phyloP scores from a whole-genome alignment of 2,113 vertebrate genomes.

The Plecotus auritus region DNA sequence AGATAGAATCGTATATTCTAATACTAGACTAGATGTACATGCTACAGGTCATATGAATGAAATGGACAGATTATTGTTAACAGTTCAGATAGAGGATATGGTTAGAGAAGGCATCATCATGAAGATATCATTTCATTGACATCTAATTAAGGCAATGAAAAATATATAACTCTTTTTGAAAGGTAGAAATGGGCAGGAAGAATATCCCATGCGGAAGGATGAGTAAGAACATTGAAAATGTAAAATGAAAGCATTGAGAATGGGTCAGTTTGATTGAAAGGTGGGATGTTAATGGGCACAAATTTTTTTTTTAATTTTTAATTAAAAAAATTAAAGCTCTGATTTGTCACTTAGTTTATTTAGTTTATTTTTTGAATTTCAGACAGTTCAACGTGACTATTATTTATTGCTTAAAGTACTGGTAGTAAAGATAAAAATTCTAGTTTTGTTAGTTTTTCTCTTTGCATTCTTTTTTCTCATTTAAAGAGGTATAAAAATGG shows the following conservation, averaged over 20 bases:
- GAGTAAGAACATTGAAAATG: not conserved
- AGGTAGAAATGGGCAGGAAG: not conserved
- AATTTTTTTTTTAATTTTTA: no score
- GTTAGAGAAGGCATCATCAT: not conserved
- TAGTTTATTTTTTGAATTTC: constrained; percentile 36
- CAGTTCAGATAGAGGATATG: not conserved
- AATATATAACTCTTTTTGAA: not conserved
- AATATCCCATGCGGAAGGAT: not conserved
- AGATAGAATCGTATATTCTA: not conserved
- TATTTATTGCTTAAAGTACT: not conserved
- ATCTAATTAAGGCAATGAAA: not conserved
- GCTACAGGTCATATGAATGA: not conserved
- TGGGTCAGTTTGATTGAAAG: constrained; percentile 15
- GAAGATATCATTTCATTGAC: not conserved
- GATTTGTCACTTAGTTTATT: constrained; percentile 26
- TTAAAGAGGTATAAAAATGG: constrained; percentile 15
- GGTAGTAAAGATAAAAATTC: not conserved
- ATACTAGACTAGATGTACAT: not conserved
- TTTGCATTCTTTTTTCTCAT: not conserved
- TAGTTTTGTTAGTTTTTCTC: not conserved
- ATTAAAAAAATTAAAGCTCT: not conserved
- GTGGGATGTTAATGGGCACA: not conserved
- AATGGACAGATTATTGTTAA: not conserved
- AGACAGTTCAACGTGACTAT: not conserved
- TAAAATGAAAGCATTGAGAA: not conserved